Conservation (phyloP, 2,888 invertebrate species). For the Norana najaformis region DNA sequence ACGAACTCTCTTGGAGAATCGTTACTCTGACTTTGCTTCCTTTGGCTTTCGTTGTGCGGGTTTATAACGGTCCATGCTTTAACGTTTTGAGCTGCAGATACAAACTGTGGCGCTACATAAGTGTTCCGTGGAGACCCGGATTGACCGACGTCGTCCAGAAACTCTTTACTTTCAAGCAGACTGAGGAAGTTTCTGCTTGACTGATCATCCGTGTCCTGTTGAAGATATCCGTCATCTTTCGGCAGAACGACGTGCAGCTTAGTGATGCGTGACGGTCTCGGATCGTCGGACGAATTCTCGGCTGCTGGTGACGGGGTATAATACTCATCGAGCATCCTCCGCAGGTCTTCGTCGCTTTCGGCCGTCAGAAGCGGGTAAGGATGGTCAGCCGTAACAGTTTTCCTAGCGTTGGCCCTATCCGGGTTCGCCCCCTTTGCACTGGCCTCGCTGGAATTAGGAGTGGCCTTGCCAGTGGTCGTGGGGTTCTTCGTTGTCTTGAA, state of each 20-base stretch:
- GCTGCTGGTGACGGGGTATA: not conserved
- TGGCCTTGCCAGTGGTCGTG: not conserved
- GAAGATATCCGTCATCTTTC: not conserved
- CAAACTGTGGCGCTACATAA: not conserved
- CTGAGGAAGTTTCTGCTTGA: conserved; percentile 1
- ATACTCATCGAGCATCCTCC: not conserved
- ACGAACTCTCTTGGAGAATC: not conserved
- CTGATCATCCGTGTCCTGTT: not conserved
- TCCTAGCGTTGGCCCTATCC: not conserved
- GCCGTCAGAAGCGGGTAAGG: not conserved
- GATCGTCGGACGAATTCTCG: not conserved
- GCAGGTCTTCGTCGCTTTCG: not conserved
- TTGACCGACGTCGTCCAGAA: not conserved
- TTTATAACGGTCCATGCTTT: not conserved
- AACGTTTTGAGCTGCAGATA: not conserved
- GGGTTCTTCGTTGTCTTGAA: not conserved
- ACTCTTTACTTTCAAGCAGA: not conserved
- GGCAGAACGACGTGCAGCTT: not conserved
- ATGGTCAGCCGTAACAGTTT: not conserved
- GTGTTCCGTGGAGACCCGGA: not conserved
- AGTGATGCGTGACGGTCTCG: not conserved
- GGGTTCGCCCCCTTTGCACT: not conserved
- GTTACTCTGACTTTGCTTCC: too few relatives aligned
- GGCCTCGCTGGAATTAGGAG: not conserved
- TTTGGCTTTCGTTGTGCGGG: too few relatives aligned